phyloP scores from a whole-genome alignment of 23 tunicate species.

The Phallusia fumigata region DNA sequence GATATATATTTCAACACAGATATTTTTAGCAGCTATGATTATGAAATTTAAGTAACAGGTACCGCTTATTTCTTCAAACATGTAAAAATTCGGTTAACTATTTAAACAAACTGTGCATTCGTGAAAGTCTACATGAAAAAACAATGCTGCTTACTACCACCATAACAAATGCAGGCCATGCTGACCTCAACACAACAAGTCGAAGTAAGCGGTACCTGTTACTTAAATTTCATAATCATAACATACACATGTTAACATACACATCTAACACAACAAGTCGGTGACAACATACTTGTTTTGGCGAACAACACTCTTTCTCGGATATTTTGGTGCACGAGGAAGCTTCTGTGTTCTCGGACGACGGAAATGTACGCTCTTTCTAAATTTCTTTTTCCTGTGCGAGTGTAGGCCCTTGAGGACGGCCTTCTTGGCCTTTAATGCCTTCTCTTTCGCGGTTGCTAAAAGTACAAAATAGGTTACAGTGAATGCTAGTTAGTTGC shows the following conservation, averaged over 20 bases:
- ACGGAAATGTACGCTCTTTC: conserved; percentile 74
- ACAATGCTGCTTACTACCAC: too few relatives aligned
- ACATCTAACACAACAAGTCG: background rate
- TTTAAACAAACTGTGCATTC: too few relatives aligned
- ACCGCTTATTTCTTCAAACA: too few relatives aligned
- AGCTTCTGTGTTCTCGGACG: conserved; percentile 76
- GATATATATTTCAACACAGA: too few relatives aligned
- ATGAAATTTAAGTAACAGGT: too few relatives aligned
- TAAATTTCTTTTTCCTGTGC: conserved; percentile 86
- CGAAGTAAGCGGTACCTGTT: too few relatives aligned
- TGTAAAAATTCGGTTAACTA: too few relatives aligned
- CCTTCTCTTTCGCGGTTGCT: conserved; percentile 67
- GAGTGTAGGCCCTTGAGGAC: conserved; percentile 92
- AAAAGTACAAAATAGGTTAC: background rate
- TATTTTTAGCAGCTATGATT: too few relatives aligned
- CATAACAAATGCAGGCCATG: too few relatives aligned
- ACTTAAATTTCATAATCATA: too few relatives aligned
- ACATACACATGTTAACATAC: background rate
- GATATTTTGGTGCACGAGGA: conserved; percentile 87
- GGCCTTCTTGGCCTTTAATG: conserved; percentile 96
- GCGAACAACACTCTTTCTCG: conserved; percentile 71
- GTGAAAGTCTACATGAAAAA: too few relatives aligned
- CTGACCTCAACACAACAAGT: background rate
- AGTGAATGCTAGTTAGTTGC: too few relatives aligned
- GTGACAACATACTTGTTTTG: conserved; percentile 54